phyloP scores from a whole-genome alignment of 2,888 invertebrate species.

The Chymomyza fuscimana region DNA sequence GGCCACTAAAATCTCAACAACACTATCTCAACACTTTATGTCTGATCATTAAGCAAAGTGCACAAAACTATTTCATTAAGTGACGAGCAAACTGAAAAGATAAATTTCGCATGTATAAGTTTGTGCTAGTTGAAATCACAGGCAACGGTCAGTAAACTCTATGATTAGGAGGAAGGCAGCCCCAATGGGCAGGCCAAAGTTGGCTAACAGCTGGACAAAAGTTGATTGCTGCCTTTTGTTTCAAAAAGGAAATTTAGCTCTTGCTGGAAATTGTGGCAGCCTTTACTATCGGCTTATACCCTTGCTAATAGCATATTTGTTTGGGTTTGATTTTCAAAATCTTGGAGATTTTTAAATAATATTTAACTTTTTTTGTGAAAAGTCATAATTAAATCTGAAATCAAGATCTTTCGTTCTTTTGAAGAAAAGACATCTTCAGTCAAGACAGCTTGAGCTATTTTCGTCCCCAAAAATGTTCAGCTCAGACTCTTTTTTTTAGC shows the following conservation, averaged over 20 bases:
- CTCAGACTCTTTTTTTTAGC: no score
- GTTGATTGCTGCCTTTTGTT: background rate
- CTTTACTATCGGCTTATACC: background rate
- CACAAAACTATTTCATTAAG: constrained; percentile 40
- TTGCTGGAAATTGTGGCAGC: background rate
- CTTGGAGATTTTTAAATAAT: no score
- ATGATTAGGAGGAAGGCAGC: background rate
- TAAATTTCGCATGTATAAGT: background rate
- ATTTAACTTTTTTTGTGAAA: no score
- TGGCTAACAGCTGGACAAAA: background rate
- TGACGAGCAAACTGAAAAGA: background rate
- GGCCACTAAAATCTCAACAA: background rate
- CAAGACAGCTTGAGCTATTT: no score
- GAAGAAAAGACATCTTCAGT: no score
- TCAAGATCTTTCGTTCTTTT: no score
- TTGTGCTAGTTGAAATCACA: background rate
- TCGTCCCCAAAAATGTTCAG: no score
- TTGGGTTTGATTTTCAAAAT: background rate
- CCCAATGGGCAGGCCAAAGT: background rate
- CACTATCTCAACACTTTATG: constrained; percentile 9
- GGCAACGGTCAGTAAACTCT: background rate
- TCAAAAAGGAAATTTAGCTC: background rate
- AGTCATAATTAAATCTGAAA: no score
- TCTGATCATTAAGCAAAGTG: constrained; percentile 42
- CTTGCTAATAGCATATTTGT: background rate